These are phyloP conservation scores for Microctenopoma lineatum DNA, from an alignment of 2,797 vertebrate species.

Conservation along the genomic window DNA sequence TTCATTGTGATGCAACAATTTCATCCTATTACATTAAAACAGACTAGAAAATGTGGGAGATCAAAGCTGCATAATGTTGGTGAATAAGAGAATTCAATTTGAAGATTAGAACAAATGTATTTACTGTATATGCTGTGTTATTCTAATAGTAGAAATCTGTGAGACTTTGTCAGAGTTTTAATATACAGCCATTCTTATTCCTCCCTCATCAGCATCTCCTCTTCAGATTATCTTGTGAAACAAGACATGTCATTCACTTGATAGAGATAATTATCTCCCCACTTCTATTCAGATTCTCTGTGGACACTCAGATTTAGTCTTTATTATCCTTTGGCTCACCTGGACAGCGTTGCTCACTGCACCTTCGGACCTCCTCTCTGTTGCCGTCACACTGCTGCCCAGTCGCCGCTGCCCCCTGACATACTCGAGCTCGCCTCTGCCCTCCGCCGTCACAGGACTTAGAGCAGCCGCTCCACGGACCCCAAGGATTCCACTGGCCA, in stretches of 20 bases:
- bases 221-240: slow-evolving; percentile 42
- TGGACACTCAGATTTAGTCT: slow-evolving; percentile 11
- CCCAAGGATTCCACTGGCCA: slow-evolving; percentile 99
- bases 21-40: slow-evolving; percentile 39
- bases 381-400: slow-evolving; percentile 94
- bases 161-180: slow-evolving; percentile 3
- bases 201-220: slow-evolving; percentile 13
- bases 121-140: too few species aligned
- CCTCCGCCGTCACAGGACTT: slow-evolving; percentile 97
- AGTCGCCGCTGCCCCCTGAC: slow-evolving; percentile 89
- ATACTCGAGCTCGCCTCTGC: slow-evolving; percentile 92
- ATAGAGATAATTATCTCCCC: slow-evolving; percentile 60
- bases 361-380: slow-evolving; percentile 93
- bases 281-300: slow-evolving; percentile 37
- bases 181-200: slow-evolving; percentile 23
- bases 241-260: slow-evolving; percentile 43
- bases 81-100: slow-evolving; percentile 21
- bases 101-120: slow-evolving; percentile 9
- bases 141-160: too few species aligned
- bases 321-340: slow-evolving; percentile 82
- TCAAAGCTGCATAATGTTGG: slow-evolving; percentile 43
- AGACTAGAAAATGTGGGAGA: slow-evolving; percentile 46
- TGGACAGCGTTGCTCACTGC: slow-evolving; percentile 96
- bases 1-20: slow-evolving; percentile 63
- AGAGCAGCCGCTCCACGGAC: slow-evolving; percentile 97